Evolutionary conservation across 2,888 invertebrate genomes (phyloP), one percentile per base, ranked within the genome.

Genomic region (Sabatieria punctata): DNA sequence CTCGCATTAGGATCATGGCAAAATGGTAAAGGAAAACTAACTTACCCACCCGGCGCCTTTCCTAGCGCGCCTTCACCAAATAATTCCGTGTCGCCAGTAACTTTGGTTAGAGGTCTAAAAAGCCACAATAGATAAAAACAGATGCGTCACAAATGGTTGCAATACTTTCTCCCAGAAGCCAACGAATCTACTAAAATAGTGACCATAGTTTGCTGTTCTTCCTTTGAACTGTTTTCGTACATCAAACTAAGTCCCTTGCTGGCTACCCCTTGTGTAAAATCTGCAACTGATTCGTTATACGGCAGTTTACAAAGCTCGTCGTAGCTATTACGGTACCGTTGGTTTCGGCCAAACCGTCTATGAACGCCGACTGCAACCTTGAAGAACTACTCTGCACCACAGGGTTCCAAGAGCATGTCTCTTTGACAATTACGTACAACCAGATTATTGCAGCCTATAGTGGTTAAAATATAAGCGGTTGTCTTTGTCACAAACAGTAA

Each of bases 201-300:
- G 8, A 38, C 38, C 38, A 38, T 38, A 8, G 8, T n/a, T n/a
- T 38, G 15, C 19, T 21, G 38, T n/a, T 38, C 15, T 19, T n/a
- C 22, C 38, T n/a, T 21, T 6, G 8, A 18, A 18, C 38, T 21
- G 8, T 38, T 77, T 57, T 83, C 80, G 63, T 86, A 89, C 6
- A 89, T 81, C 2, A 88, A 71, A 45, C 84, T 84, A 22, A 91
- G 72, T 11, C 86, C 89, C 65, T 88, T 85, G 15, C 85, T 83
- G 1, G 88, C 85, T 2, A 85, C 81, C 65, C 89, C 89, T 71
- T 89, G 89, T 0, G 88, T 82, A 56, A 89, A 78, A 60, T 89
- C 88, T 86, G 63, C 44, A 65, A n/a, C n/a, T n/a, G n/a, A n/a
- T n/a, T n/a, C n/a, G n/a, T n/a, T n/a, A n/a, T n/a, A n/a, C n/a